Conservation (phyloP, 2,797 vertebrate genomes). For the Macropus fuliginosus region DNA sequence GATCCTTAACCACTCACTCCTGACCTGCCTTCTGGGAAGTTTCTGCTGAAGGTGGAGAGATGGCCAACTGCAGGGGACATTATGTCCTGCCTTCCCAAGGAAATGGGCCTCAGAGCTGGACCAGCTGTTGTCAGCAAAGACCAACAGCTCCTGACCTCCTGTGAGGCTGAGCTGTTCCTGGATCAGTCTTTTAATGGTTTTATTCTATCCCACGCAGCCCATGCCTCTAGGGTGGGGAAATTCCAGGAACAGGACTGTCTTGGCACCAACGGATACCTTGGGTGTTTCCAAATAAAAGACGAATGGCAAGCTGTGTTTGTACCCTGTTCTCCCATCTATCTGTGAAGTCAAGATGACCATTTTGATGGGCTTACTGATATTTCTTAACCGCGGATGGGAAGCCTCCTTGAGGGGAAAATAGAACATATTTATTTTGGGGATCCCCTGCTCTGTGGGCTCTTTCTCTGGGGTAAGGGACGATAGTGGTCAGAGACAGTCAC, state of each 20-base stretch:
- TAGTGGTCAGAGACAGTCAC: not conserved
- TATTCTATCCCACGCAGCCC: not conserved
- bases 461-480: not conserved
- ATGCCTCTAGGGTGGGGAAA: not conserved
- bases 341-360: not conserved
- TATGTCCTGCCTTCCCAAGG: not conserved
- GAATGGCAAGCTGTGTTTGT: not conserved
- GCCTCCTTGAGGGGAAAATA: not conserved
- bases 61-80: not conserved
- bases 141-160: not conserved
- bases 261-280: not conserved
- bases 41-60: not conserved
- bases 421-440: not conserved
- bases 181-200: not conserved
- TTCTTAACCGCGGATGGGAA: not conserved
- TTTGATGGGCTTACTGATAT: not conserved
- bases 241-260: not conserved
- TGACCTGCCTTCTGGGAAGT: not conserved
- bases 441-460: not conserved
- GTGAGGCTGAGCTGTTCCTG: not conserved
- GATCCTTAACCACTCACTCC: not conserved
- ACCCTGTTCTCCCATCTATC: not conserved
- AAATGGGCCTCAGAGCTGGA: not conserved
- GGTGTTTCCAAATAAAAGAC: not conserved
- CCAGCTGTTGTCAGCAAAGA: not conserved